phyloP scores from a whole-genome alignment of 1,140 invertebrate genomes.

The Drosophila rufa region DNA sequence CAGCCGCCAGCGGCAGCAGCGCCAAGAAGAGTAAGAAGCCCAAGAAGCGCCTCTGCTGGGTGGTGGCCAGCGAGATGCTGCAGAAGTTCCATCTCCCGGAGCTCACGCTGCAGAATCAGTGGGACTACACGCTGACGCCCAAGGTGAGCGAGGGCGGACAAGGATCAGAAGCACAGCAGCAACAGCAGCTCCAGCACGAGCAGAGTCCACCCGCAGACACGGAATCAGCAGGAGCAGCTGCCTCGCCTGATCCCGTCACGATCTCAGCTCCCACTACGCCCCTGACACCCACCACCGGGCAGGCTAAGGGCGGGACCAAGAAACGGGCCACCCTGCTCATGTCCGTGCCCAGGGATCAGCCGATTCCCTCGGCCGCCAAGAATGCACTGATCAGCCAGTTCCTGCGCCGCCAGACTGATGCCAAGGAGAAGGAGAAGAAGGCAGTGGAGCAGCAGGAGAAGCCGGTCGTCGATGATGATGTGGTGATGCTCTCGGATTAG shows the following conservation, averaged over 20 bases:
- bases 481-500: constrained; percentile 69
- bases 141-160: constrained; percentile 51
- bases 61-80: constrained; percentile 87
- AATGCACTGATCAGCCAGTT: constrained; percentile 87
- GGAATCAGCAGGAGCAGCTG: background rate
- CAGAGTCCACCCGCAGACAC: constrained; percentile 25
- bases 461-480: constrained; percentile 24
- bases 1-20: background rate
- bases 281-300: constrained; percentile 3
- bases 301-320: constrained; percentile 61
- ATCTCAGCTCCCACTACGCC: constrained; percentile 20
- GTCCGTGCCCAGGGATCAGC: constrained; percentile 77
- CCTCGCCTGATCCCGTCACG: background rate
- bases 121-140: constrained; percentile 86
- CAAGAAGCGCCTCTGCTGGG: constrained; percentile 89
- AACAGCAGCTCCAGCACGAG: constrained; percentile 31
- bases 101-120: constrained; percentile 87
- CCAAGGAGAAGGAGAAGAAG: constrained; percentile 11
- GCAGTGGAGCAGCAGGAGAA: background rate
- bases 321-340: constrained; percentile 84
- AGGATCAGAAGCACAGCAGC: constrained; percentile 10
- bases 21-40: constrained; percentile 86
- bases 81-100: constrained; percentile 87
- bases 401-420: constrained; percentile 85
- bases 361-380: constrained; percentile 68